Conservation (phyloP, 2,888 invertebrate species). For the Phyllotreta striolata region DNA sequence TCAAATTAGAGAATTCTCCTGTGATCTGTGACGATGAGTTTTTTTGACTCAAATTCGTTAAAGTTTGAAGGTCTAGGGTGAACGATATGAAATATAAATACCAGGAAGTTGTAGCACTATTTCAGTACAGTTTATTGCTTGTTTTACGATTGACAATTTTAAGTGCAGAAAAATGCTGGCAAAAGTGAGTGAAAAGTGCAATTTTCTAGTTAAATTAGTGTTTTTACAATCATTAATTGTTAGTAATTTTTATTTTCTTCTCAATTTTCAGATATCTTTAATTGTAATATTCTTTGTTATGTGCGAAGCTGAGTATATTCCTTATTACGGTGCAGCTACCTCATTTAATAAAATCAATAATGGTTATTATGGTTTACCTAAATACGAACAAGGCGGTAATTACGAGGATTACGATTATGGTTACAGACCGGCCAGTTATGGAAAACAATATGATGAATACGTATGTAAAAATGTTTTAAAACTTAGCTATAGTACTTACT, state of each 20-base stretch:
- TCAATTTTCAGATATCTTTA: background rate
- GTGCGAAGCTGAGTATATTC: background rate
- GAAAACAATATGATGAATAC: constrained; percentile 20
- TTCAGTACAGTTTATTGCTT: constrained; percentile 26
- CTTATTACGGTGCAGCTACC: background rate
- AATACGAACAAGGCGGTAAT: constrained; percentile 22
- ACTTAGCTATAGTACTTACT: background rate
- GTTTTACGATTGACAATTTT: constrained; percentile 2
- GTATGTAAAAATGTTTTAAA: constrained; percentile 15
- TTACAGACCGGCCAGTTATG: constrained; percentile 15
- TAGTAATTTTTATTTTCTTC: too few species aligned
- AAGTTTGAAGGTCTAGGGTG: constrained; percentile 43
- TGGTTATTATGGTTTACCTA: constrained; percentile 20
- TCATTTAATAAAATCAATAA: constrained; percentile 2
- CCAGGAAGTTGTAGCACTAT: constrained; percentile 24
- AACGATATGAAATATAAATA: constrained; percentile 39
- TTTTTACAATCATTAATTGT: background rate
- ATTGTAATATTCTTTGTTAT: background rate
- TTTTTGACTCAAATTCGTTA: constrained; percentile 39
- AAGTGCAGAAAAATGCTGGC: constrained; percentile 13
- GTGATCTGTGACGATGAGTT: constrained; percentile 37
- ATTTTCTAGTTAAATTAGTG: background rate
- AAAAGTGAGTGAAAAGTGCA: constrained; percentile 30
- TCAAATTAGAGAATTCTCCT: constrained; percentile 35
- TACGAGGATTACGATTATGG: constrained; percentile 15